phyloP scores from a whole-genome alignment of 2,113 vertebrate genomes.

The Gambusia affinis region DNA sequence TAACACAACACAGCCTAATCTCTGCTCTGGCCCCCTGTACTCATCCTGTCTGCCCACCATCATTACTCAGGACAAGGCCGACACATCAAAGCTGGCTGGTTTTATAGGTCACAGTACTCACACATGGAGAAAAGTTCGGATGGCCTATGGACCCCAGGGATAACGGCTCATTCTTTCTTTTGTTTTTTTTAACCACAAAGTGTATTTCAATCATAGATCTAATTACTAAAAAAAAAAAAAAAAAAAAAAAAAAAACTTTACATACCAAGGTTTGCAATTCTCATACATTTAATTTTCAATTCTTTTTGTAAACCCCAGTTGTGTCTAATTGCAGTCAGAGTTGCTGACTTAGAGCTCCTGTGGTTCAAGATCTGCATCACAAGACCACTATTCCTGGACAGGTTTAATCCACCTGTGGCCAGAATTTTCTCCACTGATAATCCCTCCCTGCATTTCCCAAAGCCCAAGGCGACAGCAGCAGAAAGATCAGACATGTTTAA shows the following conservation, averaged over 20 bases:
- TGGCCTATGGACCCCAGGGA: conserved; percentile 10
- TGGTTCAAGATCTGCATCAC: conserved; percentile 49
- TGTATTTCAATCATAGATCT: not conserved
- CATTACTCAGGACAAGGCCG: conserved; percentile 60
- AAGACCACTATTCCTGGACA: conserved; percentile 60
- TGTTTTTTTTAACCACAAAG: not conserved
- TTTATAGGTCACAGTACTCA: conserved; percentile 59
- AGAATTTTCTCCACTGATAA: conserved; percentile 60
- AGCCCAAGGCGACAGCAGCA: conserved; percentile 15
- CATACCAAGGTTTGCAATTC: not conserved
- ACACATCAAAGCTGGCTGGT: conserved; percentile 66
- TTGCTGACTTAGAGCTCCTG: conserved; percentile 40
- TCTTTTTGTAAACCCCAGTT: conserved; percentile 18
- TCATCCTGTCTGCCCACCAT: conserved; percentile 61
- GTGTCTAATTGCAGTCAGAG: conserved; percentile 44
- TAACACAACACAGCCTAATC: conserved; percentile 75
- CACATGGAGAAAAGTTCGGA: conserved; percentile 24
- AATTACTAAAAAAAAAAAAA: not conserved
- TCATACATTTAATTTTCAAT: not conserved
- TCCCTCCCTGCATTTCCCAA: conserved; percentile 52
- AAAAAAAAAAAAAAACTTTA: not conserved
- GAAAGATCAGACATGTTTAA: conserved; percentile 46
- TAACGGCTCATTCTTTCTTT: conserved; percentile 1
- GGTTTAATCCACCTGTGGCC: conserved; percentile 63
- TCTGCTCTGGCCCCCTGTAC: conserved; percentile 45